Percentiles rank a stretch among this genome's conserved stretches.
Conservation (phyloP, 1,140 invertebrate species). For the Caenorhabditis latens region DNA sequence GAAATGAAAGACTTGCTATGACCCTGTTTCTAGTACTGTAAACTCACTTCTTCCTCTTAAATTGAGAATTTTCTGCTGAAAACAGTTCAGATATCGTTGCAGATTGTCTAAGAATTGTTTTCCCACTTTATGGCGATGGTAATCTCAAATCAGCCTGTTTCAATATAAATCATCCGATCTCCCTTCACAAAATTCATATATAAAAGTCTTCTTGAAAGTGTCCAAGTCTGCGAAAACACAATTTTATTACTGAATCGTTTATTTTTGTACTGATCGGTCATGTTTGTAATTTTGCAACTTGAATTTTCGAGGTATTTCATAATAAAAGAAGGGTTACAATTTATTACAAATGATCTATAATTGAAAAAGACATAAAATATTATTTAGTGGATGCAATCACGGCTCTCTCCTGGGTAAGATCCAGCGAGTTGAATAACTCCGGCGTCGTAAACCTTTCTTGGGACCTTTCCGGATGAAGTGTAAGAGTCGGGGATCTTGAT, state of each 20-base stretch:
- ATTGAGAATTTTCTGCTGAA: no score
- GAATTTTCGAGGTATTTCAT: background rate
- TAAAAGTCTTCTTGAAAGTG: no score
- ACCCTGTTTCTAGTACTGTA: no score
- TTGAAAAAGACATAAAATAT: background rate
- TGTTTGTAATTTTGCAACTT: constrained; percentile 10
- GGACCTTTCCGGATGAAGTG: constrained; percentile 45
- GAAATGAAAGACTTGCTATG: no score
- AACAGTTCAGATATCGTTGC: no score
- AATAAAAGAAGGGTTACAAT: background rate
- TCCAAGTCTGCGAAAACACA: no score
- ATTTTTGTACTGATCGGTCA: background rate
- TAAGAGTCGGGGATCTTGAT: constrained; percentile 36
- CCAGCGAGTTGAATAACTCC: constrained; percentile 66
- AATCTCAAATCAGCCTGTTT: no score
- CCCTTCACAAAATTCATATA: no score
- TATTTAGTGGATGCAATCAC: constrained; percentile 65
- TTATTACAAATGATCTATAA: background rate
- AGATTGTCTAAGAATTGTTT: no score
- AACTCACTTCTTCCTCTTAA: no score
- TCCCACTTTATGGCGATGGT: no score
- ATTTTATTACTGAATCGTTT: background rate
- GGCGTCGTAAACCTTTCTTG: constrained; percentile 66
- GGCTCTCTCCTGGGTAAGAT: constrained; percentile 61
- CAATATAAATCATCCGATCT: no score